Percentiles rank a stretch among this genome's conserved stretches.
These are phyloP conservation scores for Drosophila neutralis DNA, from an alignment of 2,888 invertebrate species.

Conservation along the genomic window DNA sequence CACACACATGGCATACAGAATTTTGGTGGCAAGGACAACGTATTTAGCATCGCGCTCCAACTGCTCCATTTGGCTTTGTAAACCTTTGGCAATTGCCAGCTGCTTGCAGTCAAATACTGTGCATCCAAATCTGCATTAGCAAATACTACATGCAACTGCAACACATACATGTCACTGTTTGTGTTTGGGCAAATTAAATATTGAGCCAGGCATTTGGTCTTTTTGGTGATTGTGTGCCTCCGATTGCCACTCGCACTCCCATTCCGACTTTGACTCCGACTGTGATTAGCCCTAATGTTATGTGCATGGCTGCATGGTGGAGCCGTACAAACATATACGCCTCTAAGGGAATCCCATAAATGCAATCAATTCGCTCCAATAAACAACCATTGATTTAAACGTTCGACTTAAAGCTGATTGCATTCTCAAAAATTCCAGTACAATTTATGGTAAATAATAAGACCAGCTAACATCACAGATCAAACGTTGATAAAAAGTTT, in stretches of 20 bases:
- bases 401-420: slow-evolving; percentile 24
- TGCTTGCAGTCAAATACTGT: slow-evolving; percentile 53
- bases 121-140: slow-evolving; percentile 44
- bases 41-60: slow-evolving; percentile 30
- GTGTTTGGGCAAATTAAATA: slow-evolving; percentile 59
- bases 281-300: slow-evolving; percentile 58
- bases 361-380: slow-evolving; percentile 13
- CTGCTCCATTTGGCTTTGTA: slow-evolving; percentile 37
- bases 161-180: slow-evolving; percentile 16
- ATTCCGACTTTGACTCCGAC: slow-evolving; percentile 8
- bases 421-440: slow-evolving; percentile 25
- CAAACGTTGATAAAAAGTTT: slow-evolving; percentile 1
- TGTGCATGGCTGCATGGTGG: slow-evolving; percentile 26
- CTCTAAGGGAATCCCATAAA: slow-evolving; percentile 9
- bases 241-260: not conserved
- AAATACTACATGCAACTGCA: slow-evolving; percentile 36
- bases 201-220: slow-evolving; percentile 56
- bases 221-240: slow-evolving; percentile 15
- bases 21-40: slow-evolving; percentile 48
- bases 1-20: slow-evolving; percentile 4
- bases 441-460: slow-evolving; percentile 55
- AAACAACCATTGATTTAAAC: slow-evolving; percentile 17
- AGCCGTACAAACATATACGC: slow-evolving; percentile 13
- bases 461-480: slow-evolving; percentile 41
- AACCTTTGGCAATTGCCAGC: slow-evolving; percentile 36